Evolutionary conservation across 2,113 vertebrate species (phyloP), one percentile per base, ranked within the genome.

Genomic region (Opisthocomus hoazin): DNA sequence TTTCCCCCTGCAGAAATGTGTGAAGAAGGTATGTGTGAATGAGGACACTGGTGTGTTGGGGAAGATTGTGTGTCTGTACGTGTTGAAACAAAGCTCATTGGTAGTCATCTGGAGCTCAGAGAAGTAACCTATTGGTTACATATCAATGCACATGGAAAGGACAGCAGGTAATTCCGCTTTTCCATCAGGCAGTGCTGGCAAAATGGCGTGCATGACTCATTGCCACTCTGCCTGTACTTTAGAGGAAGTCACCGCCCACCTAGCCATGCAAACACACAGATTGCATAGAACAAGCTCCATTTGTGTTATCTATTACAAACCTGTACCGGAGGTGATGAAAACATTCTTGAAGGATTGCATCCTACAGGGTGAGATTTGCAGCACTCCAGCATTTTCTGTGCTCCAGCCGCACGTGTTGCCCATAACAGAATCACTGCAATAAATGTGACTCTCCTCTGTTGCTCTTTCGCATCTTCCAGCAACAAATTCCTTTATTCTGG

Each of bases 11-110:
- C 6, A 2, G 76, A 71, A 70, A 34, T 0, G 4, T 2, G 4
- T 4, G 6, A 27, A 4, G 3, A n/a, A 57, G 10, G 13, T 32
- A 29, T 0, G 1, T 24, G 15, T 51, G 43, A 57, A 34, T 4
- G 19, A 68, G 53, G 60, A 63, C 10, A 12, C 22, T 29, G 79
- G 27, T 10, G 3, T 4, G 5, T 8, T 8, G 17, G 70, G 61
- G 68, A 57, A 61, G 32, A 34, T 22, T 37, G 18, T 84, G 48
- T 20, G 30, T 7, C 53, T 53, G 32, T 63, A 24, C 8, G 0
- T 53, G 57, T 37, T 3, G 5, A 27, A 61, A 63, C 41, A 46
- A 77, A 68, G 64, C 24, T 36, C 58, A 12, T 5, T 63, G 51
- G 58, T 50, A 48, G 57, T 54, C 63, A 39, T 13, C 37, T 66